phyloP scores from a whole-genome alignment of 2,888 invertebrate genomes.

The Parnassius glacialis region DNA sequence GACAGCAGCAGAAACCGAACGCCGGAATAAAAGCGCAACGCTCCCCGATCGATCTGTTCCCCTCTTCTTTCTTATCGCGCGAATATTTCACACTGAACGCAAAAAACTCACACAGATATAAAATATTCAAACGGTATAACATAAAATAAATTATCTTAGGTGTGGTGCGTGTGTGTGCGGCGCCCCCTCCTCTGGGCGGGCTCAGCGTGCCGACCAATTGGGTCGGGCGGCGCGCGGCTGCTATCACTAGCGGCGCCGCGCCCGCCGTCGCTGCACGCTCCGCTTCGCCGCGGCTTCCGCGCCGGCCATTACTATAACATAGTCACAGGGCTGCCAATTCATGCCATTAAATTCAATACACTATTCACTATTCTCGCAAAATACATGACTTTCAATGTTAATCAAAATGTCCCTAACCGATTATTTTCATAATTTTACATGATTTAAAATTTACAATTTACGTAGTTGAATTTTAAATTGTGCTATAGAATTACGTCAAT shows the following conservation, averaged over 20 bases:
- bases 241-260: slow-evolving; percentile 65
- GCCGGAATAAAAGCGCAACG: slow-evolving; percentile 76
- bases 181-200: slow-evolving; percentile 74
- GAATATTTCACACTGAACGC: slow-evolving; percentile 81
- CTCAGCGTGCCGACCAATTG: slow-evolving; percentile 74
- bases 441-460: too few relatives aligned
- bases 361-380: too few relatives aligned
- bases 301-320: slow-evolving; percentile 43
- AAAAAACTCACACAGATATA: slow-evolving; percentile 81
- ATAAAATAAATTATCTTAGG: slow-evolving; percentile 81
- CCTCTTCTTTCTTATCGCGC: slow-evolving; percentile 81
- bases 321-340: slow-evolving; percentile 18
- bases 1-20: slow-evolving; percentile 57
- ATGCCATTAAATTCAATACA: too few relatives aligned
- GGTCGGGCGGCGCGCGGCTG: slow-evolving; percentile 78
- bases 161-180: slow-evolving; percentile 72
- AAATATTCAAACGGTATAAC: slow-evolving; percentile 81
- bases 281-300: slow-evolving; percentile 31
- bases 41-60: slow-evolving; percentile 77
- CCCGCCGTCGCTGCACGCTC: slow-evolving; percentile 44
- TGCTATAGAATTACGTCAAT: too few relatives aligned
- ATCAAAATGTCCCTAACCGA: too few relatives aligned
- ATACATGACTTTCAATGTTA: too few relatives aligned
- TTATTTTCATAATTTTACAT: too few relatives aligned
- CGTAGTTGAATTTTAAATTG: too few relatives aligned